phyloP scores from a whole-genome alignment of 2,888 invertebrate genomes.

The Ceramica pisi region DNA sequence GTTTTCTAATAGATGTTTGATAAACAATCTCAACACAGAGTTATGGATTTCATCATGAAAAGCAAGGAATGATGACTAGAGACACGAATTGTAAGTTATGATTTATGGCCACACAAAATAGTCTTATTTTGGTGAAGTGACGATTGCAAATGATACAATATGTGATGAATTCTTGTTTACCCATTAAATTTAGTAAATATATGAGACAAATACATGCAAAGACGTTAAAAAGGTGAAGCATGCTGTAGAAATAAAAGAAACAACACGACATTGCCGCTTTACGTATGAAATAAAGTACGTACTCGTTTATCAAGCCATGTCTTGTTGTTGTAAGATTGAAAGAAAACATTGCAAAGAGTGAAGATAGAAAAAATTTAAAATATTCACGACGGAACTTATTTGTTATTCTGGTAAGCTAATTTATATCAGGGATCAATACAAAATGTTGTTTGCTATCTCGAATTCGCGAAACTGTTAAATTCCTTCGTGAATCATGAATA shows the following conservation, averaged over 20 bases:
- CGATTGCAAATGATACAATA: constrained; percentile 71
- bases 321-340: constrained; percentile 75
- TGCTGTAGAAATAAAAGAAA: constrained; percentile 77
- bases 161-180: constrained; percentile 77
- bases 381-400: constrained; percentile 69
- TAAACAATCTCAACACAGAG: constrained; percentile 53
- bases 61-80: constrained; percentile 58
- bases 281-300: constrained; percentile 55
- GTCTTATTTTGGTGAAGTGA: constrained; percentile 78
- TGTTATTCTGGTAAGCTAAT: constrained; percentile 24
- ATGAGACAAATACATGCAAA: constrained; percentile 77
- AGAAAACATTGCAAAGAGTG: constrained; percentile 91
- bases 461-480: constrained; percentile 35
- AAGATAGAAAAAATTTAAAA: constrained; percentile 69
- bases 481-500: constrained; percentile 71
- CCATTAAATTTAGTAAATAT: constrained; percentile 65
- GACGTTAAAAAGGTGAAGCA: constrained; percentile 74
- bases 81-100: constrained; percentile 51
- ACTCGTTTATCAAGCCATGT: constrained; percentile 74
- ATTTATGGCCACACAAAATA: constrained; percentile 88
- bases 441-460: constrained; percentile 1
- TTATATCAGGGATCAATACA: constrained; percentile 30
- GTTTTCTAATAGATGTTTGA: constrained; percentile 78
- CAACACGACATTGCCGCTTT: constrained; percentile 75
- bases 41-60: constrained; percentile 64